Evolutionary conservation across 2,113 vertebrate species (phyloP), one percentile per base, ranked within the genome.

Genomic region (Misgurnus anguillicaudatus): DNA sequence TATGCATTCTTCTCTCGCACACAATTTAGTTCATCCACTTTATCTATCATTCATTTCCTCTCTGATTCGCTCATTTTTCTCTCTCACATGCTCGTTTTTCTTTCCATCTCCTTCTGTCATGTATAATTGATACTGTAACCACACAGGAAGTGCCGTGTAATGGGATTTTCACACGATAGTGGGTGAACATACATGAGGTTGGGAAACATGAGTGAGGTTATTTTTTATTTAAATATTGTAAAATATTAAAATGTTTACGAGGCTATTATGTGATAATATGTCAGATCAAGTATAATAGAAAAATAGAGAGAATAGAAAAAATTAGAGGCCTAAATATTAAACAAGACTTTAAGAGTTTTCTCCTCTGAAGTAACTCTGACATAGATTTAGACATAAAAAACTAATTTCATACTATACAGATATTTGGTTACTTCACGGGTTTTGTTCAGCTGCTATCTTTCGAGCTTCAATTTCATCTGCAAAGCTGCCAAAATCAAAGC

Each of bases 41-140:
- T 51, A 53, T 76, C 67, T 65, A 64, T 77, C 74, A 62, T 71
- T 71, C 4, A 57, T 73, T 63, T 64, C 41, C 47, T 75, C 69
- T 66, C 55, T 67, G 64, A 36, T 62, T 70, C 63, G 55, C 45
- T 38, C 13, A 31, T 31, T 31, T 57, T 24, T 72, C 64, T 47
- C 73, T 66, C 51, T 19, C 24, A 19, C 31, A 51, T 31, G 24
- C 24, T 31, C 24, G 24, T 31, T 31, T 31, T 24, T 63, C 55
- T 55, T 64, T 62, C 36, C 42, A 53, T 62, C 21, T 70, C 70
- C 11, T 8, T 61, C 60, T 75, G 57, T 80, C 82, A 83, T 84
- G 63, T 82, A 85, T 85, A 79, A 77, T 82, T 84, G 17, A 84
- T 75, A 14, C 48, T 51, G 48, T 51, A 75, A 62, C 62, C 62